Percentiles rank a stretch among this genome's conserved stretches.
phyloP scores from a whole-genome alignment of 2,888 invertebrate species.

The Drosophila aldrichi region DNA sequence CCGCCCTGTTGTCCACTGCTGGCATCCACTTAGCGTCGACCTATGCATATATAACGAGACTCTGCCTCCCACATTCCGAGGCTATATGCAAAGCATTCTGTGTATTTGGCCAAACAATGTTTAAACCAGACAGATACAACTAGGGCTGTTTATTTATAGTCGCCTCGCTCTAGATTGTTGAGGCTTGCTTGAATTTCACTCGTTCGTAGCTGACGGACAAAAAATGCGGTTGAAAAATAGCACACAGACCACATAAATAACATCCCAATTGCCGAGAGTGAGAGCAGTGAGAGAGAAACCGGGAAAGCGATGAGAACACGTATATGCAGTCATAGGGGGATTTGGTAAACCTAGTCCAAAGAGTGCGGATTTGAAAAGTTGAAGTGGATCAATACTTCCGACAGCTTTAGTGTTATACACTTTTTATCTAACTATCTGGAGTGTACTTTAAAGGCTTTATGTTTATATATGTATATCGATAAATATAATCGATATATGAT shows the following conservation, averaged over 20 bases:
- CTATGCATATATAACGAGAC: constrained; percentile 16
- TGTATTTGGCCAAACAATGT: constrained; percentile 7
- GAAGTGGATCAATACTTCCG: too few relatives aligned
- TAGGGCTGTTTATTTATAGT: constrained; percentile 50
- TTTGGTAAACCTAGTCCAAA: too few relatives aligned
- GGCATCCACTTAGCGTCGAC: constrained; percentile 25
- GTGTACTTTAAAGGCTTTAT: too few relatives aligned
- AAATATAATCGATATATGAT: too few relatives aligned
- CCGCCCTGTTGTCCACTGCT: constrained; percentile 26
- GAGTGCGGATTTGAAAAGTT: too few relatives aligned
- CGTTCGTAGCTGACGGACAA: constrained; percentile 3
- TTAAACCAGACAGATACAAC: constrained; percentile 8
- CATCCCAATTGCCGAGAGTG: constrained; percentile 8
- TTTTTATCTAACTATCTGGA: too few relatives aligned
- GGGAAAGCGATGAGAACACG: background rate
- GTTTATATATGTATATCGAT: too few relatives aligned
- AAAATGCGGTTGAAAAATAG: constrained; percentile 22
- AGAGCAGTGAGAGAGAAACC: constrained; percentile 6
- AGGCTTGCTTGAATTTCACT: constrained; percentile 41
- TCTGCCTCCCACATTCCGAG: background rate
- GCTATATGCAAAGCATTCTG: constrained; percentile 14
- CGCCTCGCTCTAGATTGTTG: constrained; percentile 27
- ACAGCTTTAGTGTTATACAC: too few relatives aligned
- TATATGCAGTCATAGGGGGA: too few relatives aligned
- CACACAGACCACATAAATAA: constrained; percentile 56